Conservation (phyloP, 2,113 vertebrate species). For the Plestiodon gilberti region DNA sequence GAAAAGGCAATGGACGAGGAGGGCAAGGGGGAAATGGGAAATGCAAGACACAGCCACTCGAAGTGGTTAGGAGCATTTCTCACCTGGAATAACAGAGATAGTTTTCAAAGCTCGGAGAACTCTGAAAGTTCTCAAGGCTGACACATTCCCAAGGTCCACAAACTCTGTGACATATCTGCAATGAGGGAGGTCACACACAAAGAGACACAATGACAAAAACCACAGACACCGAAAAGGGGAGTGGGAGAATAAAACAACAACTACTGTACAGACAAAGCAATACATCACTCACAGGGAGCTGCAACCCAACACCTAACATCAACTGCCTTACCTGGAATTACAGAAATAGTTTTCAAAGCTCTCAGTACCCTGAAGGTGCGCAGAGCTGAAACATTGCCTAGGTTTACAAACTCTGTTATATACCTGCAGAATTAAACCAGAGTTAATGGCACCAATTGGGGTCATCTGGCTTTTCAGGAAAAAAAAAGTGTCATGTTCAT, state of each 20-base stretch:
- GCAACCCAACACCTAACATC: conserved; percentile 94
- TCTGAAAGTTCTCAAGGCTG: conserved; percentile 99
- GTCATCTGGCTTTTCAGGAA: conserved; percentile 19
- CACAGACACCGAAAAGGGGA: conserved; percentile 80
- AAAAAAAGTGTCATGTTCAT: not conserved
- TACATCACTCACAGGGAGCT: conserved; percentile 90
- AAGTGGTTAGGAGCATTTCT: conserved; percentile 87
- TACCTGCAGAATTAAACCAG: conserved; percentile 99
- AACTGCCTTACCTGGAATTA: conserved; percentile 98
- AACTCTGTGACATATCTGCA: conserved; percentile 99
- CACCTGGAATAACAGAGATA: conserved; percentile 99
- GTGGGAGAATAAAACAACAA: conserved; percentile 77
- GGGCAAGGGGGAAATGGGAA: conserved; percentile 19
- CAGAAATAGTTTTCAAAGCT: conserved; percentile 99
- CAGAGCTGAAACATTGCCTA: conserved; percentile 99
- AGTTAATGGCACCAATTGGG: conserved; percentile 83
- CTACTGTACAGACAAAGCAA: conserved; percentile 90
- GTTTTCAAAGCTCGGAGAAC: conserved; percentile 99
- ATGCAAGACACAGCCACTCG: conserved; percentile 47
- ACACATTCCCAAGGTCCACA: conserved; percentile 99
- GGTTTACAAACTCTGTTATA: conserved; percentile 99
- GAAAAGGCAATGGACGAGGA: conserved; percentile 69
- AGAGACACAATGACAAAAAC: conserved; percentile 91
- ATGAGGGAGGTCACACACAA: conserved; percentile 98
- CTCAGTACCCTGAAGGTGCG: conserved; percentile 98